phyloP scores from a whole-genome alignment of 2,113 vertebrate species.

The Saiga tatarica region DNA sequence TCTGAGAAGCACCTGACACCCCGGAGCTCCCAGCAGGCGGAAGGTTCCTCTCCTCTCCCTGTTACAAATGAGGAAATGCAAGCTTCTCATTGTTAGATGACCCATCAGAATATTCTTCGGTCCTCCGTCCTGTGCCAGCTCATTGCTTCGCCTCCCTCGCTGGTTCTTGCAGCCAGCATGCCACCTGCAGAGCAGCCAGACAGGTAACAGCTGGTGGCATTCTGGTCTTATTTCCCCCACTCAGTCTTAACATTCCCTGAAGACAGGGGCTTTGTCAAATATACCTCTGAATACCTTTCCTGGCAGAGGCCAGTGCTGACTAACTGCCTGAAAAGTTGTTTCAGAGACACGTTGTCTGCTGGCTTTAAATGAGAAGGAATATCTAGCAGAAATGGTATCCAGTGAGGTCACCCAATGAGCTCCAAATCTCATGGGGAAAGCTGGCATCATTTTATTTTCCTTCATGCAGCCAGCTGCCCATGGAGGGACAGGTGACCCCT shows the following conservation, averaged over 20 bases:
- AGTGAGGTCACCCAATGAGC: not conserved
- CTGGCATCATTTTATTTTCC: not conserved
- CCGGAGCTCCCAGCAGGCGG: rapidly evolving
- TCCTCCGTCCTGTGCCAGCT: not conserved
- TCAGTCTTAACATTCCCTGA: not conserved
- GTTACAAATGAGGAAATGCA: not conserved
- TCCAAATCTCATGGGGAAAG: not conserved
- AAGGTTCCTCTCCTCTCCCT: not conserved
- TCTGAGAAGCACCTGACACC: not conserved
- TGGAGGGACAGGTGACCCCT: not conserved
- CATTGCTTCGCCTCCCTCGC: not conserved
- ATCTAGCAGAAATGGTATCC: not conserved
- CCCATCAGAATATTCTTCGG: not conserved
- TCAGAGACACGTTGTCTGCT: not conserved
- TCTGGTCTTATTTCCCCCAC: not conserved
- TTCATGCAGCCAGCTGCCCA: not conserved
- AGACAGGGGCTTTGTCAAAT: not conserved
- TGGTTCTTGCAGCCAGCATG: not conserved
- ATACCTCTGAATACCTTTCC: not conserved
- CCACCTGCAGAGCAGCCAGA: not conserved
- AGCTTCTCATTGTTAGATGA: not conserved
- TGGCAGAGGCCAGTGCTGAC: not conserved
- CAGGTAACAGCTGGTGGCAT: not conserved
- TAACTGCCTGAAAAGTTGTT: not conserved
- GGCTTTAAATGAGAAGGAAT: not conserved